Base-by-base conservation (phyloP, 2,888 invertebrate species). In the Dermolepida albohirtum region DNA sequence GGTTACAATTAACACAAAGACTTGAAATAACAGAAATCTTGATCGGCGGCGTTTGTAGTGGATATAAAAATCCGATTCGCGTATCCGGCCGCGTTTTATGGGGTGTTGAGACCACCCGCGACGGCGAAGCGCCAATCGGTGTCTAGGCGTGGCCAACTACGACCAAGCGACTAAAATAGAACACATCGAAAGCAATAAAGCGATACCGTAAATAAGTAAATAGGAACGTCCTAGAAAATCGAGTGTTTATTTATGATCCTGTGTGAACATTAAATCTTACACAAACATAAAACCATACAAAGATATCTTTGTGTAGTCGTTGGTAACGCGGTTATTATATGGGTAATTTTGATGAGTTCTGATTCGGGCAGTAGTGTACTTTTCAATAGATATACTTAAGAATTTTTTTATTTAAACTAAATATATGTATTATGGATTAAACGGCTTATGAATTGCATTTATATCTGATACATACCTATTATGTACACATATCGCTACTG, bases 161-260 rank as follows among this genome's bases (percentile, higher is more conserved):
- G 43, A 43, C 47, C 29, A 68, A 70, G 71, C 75, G 74, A 78
- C 77, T 72, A 78, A 81, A 81, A 80, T 81, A 80, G 80, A 80
- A 79, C 79, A 80, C 79, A 77, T 77, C 76, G 74, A 74, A 76
- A 73, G 80, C 78, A 80, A 81, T 81, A 82, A 82, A 81, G 79
- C 74, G 76, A 77, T 77, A 78, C 59, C 78, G 77, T 79, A 82
- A 82, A 82, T 81, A 82, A 80, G 80, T 81, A 81, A 82, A 82
- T 80, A 80, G 78, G 80, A 79, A 80, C 80, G 81, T 81, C 79
- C 82, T 80, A 80, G 82, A 82, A 82, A 81, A 78, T 78, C 81
- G 80, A 81, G 82, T 82, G 82, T 82, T 82, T 82, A 81, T 82
- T 82, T 82, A 81, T 81, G 79, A 81, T 79, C 77, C 77, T 76